Evolutionary conservation across 2,888 invertebrate species (phyloP).

Genomic region (Galerucella nymphaeae): DNA sequence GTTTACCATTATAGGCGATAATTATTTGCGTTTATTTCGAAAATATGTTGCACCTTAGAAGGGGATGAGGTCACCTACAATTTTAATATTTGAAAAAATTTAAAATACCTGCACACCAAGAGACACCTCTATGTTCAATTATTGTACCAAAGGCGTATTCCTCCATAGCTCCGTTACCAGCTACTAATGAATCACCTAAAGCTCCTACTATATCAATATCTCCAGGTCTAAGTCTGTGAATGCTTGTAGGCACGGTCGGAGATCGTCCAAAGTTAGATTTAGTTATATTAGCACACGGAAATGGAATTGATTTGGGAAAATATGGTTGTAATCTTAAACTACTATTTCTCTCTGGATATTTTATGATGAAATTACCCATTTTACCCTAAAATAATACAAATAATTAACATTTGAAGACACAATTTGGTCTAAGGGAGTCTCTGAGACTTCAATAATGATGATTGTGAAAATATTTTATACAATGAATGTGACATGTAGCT

Average conservation of each 20-base stretch:
- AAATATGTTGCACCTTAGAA: too few species aligned
- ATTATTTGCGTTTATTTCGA: too few species aligned
- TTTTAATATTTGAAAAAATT: not conserved
- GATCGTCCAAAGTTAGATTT: constrained; percentile 59
- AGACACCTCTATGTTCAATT: constrained; percentile 79
- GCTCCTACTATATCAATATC: constrained; percentile 79
- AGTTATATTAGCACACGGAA: constrained; percentile 69
- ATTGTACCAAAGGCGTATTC: constrained; percentile 79
- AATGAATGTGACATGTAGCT: not conserved
- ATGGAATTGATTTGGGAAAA: constrained; percentile 67
- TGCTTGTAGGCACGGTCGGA: constrained; percentile 69
- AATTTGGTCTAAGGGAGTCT: too few species aligned
- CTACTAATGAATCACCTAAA: constrained; percentile 78
- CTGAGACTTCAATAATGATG: too few species aligned
- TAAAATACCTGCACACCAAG: constrained; percentile 75
- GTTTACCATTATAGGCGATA: too few species aligned
- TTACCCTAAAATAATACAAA: constrained; percentile 45
- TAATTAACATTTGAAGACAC: too few species aligned
- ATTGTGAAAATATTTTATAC: too few species aligned
- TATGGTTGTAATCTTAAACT: constrained; percentile 68
- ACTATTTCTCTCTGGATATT: constrained; percentile 65
- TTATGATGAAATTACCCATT: constrained; percentile 59
- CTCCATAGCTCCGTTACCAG: constrained; percentile 79
- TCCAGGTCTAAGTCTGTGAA: constrained; percentile 76
- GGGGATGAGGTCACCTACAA: too few species aligned